phyloP scores from a whole-genome alignment of 2,888 invertebrate species.

The Sipha maydis region DNA sequence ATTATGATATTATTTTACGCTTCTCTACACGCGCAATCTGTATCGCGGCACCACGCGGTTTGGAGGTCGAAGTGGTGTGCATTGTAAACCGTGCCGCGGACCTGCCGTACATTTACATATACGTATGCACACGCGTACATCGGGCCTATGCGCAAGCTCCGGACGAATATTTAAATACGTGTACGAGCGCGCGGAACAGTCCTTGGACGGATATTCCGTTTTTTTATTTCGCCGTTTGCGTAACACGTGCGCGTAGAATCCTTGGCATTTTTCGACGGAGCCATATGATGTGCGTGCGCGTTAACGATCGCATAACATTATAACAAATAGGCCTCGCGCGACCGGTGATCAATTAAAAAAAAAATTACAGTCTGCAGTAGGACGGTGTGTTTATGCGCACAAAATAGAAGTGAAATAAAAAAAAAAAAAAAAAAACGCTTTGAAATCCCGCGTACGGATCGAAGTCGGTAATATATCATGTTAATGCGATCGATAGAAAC shows the following conservation, averaged over 20 bases:
- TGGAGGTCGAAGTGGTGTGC: neutral
- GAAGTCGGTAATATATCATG: neutral
- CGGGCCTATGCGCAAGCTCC: too few species aligned
- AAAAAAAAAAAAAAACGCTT: neutral
- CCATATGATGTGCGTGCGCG: neutral
- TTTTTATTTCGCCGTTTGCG: neutral
- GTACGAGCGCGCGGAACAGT: neutral
- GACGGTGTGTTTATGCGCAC: neutral
- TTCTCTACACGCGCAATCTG: neutral
- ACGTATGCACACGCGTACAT: neutral
- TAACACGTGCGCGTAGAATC: neutral
- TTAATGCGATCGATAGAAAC: neutral
- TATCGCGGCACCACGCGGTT: constrained; percentile 1
- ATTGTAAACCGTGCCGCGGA: neutral
- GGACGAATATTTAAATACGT: neutral
- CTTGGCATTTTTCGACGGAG: constrained; percentile 27
- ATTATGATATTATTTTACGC: neutral
- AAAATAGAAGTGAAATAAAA: neutral
- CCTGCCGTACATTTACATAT: neutral
- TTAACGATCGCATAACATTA: too few species aligned
- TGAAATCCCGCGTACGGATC: neutral
- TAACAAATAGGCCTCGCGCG: neutral
- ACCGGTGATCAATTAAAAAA: constrained; percentile 16
- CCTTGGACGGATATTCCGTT: neutral
- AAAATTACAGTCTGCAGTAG: neutral